phyloP scores from a whole-genome alignment of 2,797 vertebrate species.

The Falco concolor region DNA sequence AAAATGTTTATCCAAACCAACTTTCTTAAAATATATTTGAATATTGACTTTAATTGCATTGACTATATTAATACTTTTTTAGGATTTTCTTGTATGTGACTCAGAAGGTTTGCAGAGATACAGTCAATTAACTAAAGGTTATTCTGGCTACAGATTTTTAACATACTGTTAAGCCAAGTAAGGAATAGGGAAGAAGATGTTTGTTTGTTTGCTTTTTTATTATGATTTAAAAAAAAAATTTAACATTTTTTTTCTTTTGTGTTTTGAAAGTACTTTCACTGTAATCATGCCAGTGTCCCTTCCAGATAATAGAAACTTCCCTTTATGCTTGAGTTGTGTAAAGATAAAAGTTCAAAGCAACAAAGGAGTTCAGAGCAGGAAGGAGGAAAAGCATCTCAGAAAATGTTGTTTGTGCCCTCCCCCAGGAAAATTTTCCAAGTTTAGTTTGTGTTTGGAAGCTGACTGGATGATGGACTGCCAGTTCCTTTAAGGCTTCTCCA shows the following conservation, averaged over 20 bases:
- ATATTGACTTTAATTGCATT: background rate
- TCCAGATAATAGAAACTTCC: background rate
- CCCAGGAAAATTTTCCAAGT: background rate
- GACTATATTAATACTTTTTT: background rate
- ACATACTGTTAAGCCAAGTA: background rate
- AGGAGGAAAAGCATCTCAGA: background rate
- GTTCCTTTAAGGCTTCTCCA: background rate
- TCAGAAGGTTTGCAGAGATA: background rate
- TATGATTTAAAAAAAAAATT: too few relatives aligned
- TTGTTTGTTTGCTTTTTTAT: background rate
- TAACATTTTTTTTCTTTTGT: background rate
- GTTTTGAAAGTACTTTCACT: background rate
- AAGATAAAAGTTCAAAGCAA: background rate
- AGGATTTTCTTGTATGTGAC: background rate
- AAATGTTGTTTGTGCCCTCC: background rate
- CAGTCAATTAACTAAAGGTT: background rate
- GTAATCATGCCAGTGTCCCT: background rate
- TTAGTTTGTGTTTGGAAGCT: conserved; percentile 21
- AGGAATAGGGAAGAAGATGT: background rate
- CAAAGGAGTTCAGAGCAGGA: background rate
- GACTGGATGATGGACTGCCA: background rate
- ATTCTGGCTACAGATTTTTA: background rate
- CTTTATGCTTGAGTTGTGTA: background rate
- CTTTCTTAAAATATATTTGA: background rate
- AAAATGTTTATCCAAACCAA: background rate